Percentiles rank a stretch among this genome's conserved stretches.
phyloP scores from a whole-genome alignment of 2,888 invertebrate genomes.

The Perdita meconis region DNA sequence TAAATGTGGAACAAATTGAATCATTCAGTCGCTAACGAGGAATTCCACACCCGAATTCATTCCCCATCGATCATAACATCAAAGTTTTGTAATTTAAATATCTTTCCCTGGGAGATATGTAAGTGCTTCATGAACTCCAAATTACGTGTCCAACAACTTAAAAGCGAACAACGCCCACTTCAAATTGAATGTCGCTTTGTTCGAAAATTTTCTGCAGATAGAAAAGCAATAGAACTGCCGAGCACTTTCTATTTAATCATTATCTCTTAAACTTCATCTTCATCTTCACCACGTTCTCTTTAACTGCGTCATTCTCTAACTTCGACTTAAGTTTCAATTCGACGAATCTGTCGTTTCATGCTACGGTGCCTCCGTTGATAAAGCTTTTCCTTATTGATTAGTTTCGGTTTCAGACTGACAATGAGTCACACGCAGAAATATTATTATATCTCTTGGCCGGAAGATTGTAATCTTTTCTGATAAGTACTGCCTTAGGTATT shows the following conservation, averaged over 20 bases:
- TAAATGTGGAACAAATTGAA: not conserved
- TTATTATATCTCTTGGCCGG: too few species aligned
- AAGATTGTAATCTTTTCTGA: too few species aligned
- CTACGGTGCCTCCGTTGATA: too few species aligned
- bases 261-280: not conserved
- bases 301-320: too few species aligned
- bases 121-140: not conserved
- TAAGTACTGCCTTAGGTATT: too few species aligned
- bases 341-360: too few species aligned
- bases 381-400: too few species aligned
- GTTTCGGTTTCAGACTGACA: too few species aligned
- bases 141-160: not conserved
- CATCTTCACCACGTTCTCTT: too few species aligned
- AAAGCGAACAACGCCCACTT: not conserved
- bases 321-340: not conserved
- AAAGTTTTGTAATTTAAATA: constrained; percentile 25
- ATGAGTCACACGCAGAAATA: too few species aligned
- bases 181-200: constrained; percentile 2
- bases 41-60: not conserved
- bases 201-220: not conserved
- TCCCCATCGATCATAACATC: not conserved
- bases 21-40: constrained; percentile 11
- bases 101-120: not conserved
- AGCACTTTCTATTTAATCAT: not conserved
- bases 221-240: not conserved